phyloP scores from a whole-genome alignment of 2,888 invertebrate species.

The Lepidochrysops patricia region DNA sequence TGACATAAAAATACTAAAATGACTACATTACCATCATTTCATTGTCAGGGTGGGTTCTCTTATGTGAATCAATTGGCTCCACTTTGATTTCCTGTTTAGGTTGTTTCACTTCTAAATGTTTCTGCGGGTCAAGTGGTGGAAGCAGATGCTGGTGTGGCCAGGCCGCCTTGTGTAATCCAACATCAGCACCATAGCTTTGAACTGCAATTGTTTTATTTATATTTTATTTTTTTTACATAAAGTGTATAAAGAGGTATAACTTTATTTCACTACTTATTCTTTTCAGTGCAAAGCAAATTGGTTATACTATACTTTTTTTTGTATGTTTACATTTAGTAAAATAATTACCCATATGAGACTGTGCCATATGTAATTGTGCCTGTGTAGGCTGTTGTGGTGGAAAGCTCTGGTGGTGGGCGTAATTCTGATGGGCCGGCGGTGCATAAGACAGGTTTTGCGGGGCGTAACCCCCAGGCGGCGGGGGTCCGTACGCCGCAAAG shows the following conservation, averaged over 20 bases:
- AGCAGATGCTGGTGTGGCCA: constrained; percentile 64
- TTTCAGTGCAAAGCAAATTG: too few species aligned
- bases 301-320: too few species aligned
- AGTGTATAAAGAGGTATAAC: too few species aligned
- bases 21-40: constrained; percentile 51
- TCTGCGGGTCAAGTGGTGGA: constrained; percentile 57
- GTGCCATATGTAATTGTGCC: constrained; percentile 62
- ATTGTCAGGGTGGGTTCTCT: constrained; percentile 56
- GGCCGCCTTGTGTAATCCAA: constrained; percentile 56
- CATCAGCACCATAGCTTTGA: constrained; percentile 56
- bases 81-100: constrained; percentile 65
- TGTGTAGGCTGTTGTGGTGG: constrained; percentile 62
- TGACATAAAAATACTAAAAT: too few species aligned
- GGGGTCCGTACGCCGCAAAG: constrained; percentile 65
- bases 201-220: constrained; percentile 30
- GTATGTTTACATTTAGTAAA: too few species aligned
- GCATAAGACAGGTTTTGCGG: constrained; percentile 67
- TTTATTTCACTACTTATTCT: too few species aligned
- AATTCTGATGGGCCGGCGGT: constrained; percentile 69
- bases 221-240: too few species aligned
- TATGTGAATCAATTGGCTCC: constrained; percentile 58
- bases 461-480: constrained; percentile 64
- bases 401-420: constrained; percentile 66
- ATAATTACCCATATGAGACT: constrained; percentile 58
- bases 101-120: constrained; percentile 58